phyloP scores from a whole-genome alignment of 2,113 vertebrate genomes.

The Oophaga pumilio region DNA sequence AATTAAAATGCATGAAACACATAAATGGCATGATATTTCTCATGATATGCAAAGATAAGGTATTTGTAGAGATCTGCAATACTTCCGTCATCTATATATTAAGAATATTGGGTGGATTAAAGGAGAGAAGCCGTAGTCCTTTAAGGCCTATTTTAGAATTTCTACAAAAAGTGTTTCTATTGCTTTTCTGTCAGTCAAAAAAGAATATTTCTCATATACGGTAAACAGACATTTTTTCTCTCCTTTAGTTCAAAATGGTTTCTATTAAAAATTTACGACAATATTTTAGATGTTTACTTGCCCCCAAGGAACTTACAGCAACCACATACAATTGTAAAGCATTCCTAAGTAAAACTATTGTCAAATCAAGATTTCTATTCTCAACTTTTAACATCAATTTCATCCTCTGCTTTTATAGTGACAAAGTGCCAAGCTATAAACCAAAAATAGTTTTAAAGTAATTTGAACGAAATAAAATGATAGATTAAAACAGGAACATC shows the following conservation, averaged over 20 bases:
- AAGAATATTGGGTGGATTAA: not conserved
- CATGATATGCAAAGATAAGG: slow-evolving; percentile 10
- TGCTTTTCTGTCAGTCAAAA: no score
- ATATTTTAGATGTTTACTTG: not conserved
- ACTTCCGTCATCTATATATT: not conserved
- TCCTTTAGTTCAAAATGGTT: not conserved
- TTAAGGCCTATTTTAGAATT: not conserved
- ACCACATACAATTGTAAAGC: not conserved
- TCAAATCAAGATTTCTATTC: no score
- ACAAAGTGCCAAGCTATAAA: no score
- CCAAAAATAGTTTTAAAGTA: no score
- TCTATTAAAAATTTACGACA: not conserved
- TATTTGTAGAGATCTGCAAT: not conserved
- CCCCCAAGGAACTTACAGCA: not conserved
- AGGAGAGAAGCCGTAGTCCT: not conserved
- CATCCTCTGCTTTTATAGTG: no score
- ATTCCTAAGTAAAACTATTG: no score
- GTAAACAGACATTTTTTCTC: not conserved
- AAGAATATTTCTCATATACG: no score
- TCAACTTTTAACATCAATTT: no score
- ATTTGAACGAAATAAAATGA: no score
- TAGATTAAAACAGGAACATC: no score
- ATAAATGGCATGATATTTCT: slow-evolving; percentile 14
- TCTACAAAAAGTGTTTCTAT: not conserved
- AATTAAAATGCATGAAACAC: slow-evolving; percentile 46